phyloP scores from a whole-genome alignment of 2,113 vertebrate species.

The Clupea harengus region DNA sequence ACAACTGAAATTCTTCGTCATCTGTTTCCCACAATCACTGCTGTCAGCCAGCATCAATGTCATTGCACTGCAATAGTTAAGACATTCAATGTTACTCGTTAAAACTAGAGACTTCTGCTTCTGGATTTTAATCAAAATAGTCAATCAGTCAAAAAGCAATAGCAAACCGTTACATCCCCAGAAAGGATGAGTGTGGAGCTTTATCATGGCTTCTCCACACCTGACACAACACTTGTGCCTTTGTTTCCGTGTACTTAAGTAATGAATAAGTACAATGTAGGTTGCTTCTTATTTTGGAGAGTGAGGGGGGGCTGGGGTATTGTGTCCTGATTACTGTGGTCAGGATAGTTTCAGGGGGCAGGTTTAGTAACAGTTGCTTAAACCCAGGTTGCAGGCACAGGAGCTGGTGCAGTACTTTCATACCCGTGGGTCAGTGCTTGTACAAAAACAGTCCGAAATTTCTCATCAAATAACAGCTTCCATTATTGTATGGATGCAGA shows the following conservation, averaged over 20 bases:
- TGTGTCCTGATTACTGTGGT: no score
- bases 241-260: neutral
- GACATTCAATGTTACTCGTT: no score
- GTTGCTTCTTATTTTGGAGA: neutral
- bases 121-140: neutral
- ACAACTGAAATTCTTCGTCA: neutral
- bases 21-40: neutral
- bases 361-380: no score
- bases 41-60: neutral
- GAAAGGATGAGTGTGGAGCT: neutral
- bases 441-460: neutral
- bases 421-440: neutral
- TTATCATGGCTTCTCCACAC: neutral
- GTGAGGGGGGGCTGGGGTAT: neutral
- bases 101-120: neutral
- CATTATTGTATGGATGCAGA: neutral
- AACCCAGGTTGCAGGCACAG: no score
- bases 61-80: neutral
- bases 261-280: neutral
- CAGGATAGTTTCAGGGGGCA: no score
- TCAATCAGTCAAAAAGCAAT: neutral
- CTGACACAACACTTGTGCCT: neutral
- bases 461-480: no score
- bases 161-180: neutral
- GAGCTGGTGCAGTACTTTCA: no score